Percentiles rank a stretch among this genome's conserved stretches.
These are phyloP conservation scores for Calosoma granatense DNA, from an alignment of 1,140 invertebrate species.

Conservation along the genomic window DNA sequence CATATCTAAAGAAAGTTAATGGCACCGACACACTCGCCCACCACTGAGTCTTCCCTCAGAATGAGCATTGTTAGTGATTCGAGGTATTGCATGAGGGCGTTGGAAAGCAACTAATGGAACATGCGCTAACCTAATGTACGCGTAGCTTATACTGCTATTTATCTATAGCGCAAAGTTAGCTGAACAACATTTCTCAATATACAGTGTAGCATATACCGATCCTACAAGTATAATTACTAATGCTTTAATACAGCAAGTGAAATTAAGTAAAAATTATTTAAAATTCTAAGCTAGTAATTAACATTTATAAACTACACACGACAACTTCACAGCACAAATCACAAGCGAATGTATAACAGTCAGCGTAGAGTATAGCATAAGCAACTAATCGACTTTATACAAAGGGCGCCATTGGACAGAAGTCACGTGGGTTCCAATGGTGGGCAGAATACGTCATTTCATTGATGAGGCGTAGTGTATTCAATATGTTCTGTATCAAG, in stretches of 20 bases:
- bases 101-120: background rate
- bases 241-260: no score
- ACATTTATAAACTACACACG: no score
- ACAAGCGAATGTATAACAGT: no score
- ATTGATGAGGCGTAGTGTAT: slow-evolving; percentile 33
- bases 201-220: no score
- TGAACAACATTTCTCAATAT: no score
- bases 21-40: background rate
- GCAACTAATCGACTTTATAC: no score
- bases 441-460: slow-evolving; percentile 37
- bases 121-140: background rate
- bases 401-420: slow-evolving; percentile 25
- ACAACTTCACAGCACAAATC: no score
- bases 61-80: background rate
- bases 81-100: slow-evolving; percentile 3
- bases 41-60: background rate
- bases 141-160: no score
- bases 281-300: no score
- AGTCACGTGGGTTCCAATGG: slow-evolving; percentile 39
- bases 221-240: no score
- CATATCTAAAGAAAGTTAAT: slow-evolving; percentile 1
- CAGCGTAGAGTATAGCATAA: no score
- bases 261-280: no score
- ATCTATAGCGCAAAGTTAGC: background rate
- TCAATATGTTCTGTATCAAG: background rate